These are phyloP conservation scores for Cydia splendana DNA, from an alignment of 1,140 invertebrate genomes.

Conservation along the genomic window DNA sequence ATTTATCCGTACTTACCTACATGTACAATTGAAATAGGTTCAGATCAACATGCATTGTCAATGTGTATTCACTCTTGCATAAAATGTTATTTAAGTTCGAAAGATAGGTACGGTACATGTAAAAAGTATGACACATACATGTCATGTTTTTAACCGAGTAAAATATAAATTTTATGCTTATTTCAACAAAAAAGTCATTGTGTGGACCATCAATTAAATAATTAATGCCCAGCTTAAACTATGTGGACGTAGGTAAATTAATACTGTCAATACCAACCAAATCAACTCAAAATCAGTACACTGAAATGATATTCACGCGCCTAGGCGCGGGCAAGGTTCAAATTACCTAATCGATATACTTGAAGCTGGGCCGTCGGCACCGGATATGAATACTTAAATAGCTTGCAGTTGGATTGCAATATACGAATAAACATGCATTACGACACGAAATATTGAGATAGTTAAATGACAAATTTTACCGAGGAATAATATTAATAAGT, in stretches of 20 bases:
- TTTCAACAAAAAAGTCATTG: too few species aligned
- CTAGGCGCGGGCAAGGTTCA: slow-evolving; percentile 9
- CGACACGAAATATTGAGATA: neutral
- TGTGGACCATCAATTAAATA: too few species aligned
- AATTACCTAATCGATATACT: slow-evolving; percentile 18
- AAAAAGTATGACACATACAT: too few species aligned
- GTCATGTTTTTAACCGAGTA: too few species aligned
- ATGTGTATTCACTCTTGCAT: too few species aligned
- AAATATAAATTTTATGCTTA: too few species aligned
- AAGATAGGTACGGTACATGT: too few species aligned
- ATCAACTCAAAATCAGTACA: slow-evolving; percentile 3
- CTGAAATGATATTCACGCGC: slow-evolving; percentile 18
- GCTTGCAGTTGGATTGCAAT: slow-evolving; percentile 21
- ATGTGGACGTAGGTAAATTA: neutral
- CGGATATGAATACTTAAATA: slow-evolving; percentile 29
- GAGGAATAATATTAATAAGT: too few species aligned
- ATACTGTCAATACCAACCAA: neutral
- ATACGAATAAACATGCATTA: neutral
- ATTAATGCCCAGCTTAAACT: neutral
- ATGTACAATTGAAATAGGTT: too few species aligned
- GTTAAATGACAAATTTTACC: neutral
- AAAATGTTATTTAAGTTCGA: too few species aligned
- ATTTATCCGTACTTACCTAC: too few species aligned
- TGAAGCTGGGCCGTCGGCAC: slow-evolving; percentile 4
- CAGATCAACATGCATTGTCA: too few species aligned